phyloP scores from a whole-genome alignment of 2,113 vertebrate genomes.

The Enhydra lutris region DNA sequence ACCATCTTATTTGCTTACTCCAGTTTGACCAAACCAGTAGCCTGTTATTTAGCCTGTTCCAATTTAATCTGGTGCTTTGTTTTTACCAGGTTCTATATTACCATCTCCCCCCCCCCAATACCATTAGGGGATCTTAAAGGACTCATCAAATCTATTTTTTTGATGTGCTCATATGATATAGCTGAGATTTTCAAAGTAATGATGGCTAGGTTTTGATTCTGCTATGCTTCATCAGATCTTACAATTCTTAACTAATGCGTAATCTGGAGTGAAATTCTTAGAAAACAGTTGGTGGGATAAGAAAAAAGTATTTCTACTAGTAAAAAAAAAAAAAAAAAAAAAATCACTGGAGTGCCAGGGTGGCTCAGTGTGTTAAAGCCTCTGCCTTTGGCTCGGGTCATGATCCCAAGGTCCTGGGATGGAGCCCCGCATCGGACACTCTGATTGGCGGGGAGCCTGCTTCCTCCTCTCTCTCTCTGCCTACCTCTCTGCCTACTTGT shows the following conservation, averaged over 20 bases:
- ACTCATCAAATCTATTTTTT: neutral
- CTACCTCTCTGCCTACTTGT: too few relatives aligned
- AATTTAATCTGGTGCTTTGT: constrained; percentile 4
- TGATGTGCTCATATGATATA: neutral
- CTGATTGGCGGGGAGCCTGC: too few relatives aligned
- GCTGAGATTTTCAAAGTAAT: neutral
- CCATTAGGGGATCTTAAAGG: neutral
- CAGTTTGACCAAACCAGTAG: neutral
- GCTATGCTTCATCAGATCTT: neutral
- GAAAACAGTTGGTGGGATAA: neutral
- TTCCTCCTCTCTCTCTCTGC: too few relatives aligned
- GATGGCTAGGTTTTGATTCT: neutral
- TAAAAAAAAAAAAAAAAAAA: constrained; percentile 8
- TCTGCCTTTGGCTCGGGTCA: too few relatives aligned
- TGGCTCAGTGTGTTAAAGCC: too few relatives aligned
- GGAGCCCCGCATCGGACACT: too few relatives aligned
- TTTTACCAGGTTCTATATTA: neutral
- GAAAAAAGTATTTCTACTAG: neutral
- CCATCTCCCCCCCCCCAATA: neutral
- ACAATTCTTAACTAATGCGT: neutral
- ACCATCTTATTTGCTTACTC: constrained; percentile 36
- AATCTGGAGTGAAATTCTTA: constrained; percentile 31
- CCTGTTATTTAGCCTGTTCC: neutral
- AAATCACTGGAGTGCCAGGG: too few relatives aligned
- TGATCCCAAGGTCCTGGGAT: too few relatives aligned